A percentile compares a stretch with the other conserved stretches of the same genome.
Conservation (phyloP, 2,113 vertebrate species). For the Alectura lathami region DNA sequence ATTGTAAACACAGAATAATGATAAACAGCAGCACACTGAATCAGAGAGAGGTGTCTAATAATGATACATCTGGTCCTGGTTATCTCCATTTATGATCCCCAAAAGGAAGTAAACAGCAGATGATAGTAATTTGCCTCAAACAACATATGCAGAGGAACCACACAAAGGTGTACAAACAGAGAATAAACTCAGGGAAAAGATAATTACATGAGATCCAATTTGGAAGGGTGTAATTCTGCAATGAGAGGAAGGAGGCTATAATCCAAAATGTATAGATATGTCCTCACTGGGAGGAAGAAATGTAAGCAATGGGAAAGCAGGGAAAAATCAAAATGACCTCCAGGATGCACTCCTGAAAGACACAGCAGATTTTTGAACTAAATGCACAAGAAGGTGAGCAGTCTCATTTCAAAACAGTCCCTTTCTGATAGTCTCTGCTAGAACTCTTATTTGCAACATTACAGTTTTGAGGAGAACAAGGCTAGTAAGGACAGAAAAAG, state of each 20-base stretch:
- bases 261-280: background rate
- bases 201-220: background rate
- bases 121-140: background rate
- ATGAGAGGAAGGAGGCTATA: background rate
- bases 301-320: background rate
- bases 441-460: background rate
- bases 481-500: background rate
- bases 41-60: conserved; percentile 1
- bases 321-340: background rate
- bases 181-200: background rate
- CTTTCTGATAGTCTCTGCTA: background rate
- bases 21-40: background rate
- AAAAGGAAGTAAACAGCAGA: background rate
- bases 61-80: conserved; percentile 4
- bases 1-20: conserved; percentile 1
- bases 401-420: background rate
- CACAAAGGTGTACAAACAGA: background rate
- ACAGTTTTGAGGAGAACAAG: background rate
- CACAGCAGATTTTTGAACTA: background rate
- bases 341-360: background rate
- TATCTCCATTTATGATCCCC: background rate
- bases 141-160: background rate
- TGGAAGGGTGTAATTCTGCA: background rate
- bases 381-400: background rate
- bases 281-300: background rate